Conservation (phyloP, 2,888 invertebrate genomes). For the Darwinula stevensoni region DNA sequence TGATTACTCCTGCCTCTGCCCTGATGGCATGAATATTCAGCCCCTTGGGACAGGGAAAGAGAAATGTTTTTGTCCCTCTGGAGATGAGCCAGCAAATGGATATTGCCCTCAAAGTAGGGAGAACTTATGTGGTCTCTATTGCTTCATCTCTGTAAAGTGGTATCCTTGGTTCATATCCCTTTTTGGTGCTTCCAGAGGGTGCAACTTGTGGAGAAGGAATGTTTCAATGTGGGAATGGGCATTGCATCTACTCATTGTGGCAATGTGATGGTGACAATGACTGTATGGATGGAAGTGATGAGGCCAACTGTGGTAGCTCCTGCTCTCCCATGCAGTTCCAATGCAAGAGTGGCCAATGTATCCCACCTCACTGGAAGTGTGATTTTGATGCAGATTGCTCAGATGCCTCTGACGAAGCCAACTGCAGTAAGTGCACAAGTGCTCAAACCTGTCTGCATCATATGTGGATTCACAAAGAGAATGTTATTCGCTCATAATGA, state of each 20-base stretch:
- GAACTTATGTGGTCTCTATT: too few species aligned
- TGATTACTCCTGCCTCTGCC: conserved; percentile 40
- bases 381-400: conserved; percentile 12
- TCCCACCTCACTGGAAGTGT: conserved; percentile 9
- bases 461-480: too few species aligned
- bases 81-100: conserved; percentile 27
- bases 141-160: too few species aligned
- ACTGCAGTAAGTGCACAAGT: conserved; percentile 7
- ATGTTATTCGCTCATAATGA: not conserved
- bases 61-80: conserved; percentile 12
- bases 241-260: conserved; percentile 10
- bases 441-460: too few species aligned
- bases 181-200: too few species aligned
- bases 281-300: conserved; percentile 12
- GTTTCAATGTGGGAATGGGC: conserved; percentile 6
- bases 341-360: not conserved
- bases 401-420: conserved; percentile 30
- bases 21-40: conserved; percentile 29
- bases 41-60: conserved; percentile 10
- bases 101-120: conserved; percentile 26
- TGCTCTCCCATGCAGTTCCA: too few species aligned
- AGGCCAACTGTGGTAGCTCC: conserved; percentile 10
- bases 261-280: conserved; percentile 12
- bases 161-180: too few species aligned
- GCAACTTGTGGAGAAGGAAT: not conserved